A percentile compares a stretch with the other conserved stretches of the same genome.
Conservation (phyloP, 2,888 invertebrate genomes). For the Lysandra bellargus region DNA sequence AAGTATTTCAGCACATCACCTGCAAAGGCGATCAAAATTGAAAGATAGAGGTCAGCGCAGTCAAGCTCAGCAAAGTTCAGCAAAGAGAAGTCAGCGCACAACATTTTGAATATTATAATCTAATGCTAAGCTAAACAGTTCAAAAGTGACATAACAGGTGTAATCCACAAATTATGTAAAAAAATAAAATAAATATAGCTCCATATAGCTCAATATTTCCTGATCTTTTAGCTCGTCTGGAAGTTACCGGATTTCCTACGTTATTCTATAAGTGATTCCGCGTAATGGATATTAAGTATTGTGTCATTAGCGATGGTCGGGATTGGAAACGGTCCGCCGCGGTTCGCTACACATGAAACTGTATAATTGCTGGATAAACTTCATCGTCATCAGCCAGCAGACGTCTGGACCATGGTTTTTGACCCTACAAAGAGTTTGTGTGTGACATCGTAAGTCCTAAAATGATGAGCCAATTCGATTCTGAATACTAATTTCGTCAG, state of each 20-base stretch:
- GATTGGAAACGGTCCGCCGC: neutral
- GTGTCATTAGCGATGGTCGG: neutral
- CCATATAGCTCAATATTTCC: neutral
- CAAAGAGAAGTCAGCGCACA: too few species aligned
- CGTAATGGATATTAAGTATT: neutral
- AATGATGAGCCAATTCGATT: too few species aligned
- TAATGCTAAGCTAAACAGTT: too few species aligned
- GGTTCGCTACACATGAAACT: conserved; percentile 8
- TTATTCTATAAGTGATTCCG: neutral
- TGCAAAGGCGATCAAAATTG: too few species aligned
- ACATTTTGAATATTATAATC: too few species aligned
- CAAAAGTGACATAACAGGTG: too few species aligned
- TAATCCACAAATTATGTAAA: neutral
- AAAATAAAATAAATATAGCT: neutral
- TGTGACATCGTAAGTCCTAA: too few species aligned
- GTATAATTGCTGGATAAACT: conserved; percentile 6
- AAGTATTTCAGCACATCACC: too few species aligned
- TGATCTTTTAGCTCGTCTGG: neutral
- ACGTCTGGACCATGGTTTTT: neutral
- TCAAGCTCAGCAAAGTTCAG: too few species aligned
- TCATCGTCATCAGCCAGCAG: neutral
- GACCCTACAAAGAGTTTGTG: too few species aligned
- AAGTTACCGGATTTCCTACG: conserved; percentile 12
- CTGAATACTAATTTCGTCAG: too few species aligned
- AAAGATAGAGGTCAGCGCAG: too few species aligned